These are phyloP conservation scores for Bostrychus sinensis DNA, from an alignment of 2,113 vertebrate species.

Conservation along the genomic window DNA sequence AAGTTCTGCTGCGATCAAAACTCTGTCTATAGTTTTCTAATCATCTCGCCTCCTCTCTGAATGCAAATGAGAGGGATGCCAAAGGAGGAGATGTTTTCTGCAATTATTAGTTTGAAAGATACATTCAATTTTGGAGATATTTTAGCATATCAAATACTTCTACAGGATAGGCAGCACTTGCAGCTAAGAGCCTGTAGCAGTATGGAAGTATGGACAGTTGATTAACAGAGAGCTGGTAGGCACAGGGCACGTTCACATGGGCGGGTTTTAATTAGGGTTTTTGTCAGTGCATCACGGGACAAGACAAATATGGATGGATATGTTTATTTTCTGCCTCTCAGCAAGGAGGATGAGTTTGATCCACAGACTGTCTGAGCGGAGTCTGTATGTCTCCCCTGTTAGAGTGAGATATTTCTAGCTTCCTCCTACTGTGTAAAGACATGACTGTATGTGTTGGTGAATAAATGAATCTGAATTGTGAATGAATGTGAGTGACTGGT, in stretches of 20 bases:
- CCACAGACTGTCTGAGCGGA: too few relatives aligned
- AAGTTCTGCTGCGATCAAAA: constrained; percentile 12
- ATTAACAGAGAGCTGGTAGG: constrained; percentile 10
- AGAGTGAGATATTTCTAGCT: too few relatives aligned
- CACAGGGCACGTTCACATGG: constrained; percentile 12
- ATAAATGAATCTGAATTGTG: too few relatives aligned
- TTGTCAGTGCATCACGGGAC: constrained; percentile 17
- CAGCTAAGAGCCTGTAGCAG: neutral
- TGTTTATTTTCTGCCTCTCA: too few relatives aligned
- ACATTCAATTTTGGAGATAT: neutral
- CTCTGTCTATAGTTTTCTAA: neutral
- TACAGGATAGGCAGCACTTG: neutral
- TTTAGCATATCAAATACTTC: neutral
- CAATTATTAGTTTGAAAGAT: neutral
- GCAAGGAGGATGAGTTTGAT: too few relatives aligned
- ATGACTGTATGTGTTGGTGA: too few relatives aligned
- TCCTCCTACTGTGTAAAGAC: too few relatives aligned
- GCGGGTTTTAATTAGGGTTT: constrained; percentile 19
- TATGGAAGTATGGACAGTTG: neutral
- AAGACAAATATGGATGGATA: neutral
- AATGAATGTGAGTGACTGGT: too few relatives aligned
- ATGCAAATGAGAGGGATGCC: constrained; percentile 13
- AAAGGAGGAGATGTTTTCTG: neutral
- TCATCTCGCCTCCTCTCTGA: constrained; percentile 7
- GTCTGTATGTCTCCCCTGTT: too few relatives aligned